Evolutionary conservation across 2,797 vertebrate species (phyloP), one percentile per base, ranked within the genome.

Genomic region (Oceanodroma leucorhoa): DNA sequence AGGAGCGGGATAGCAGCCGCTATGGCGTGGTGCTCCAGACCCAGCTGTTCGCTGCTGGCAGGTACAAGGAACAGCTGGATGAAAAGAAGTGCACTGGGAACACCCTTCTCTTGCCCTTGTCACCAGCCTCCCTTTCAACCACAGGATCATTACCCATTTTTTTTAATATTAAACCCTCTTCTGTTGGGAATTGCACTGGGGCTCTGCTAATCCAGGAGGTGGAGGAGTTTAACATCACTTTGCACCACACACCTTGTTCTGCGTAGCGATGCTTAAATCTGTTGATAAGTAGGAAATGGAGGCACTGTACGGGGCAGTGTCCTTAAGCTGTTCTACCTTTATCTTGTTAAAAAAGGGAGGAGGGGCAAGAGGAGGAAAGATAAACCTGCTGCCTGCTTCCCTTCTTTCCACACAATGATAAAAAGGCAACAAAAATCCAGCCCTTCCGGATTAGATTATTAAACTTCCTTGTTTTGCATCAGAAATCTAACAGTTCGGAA

Each of bases 261-360:
- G 32, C 19, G 2, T 16, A 26, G 45, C 0, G 0, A 2, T 51
- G 22, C 41, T 62, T 58, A 17, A 51, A 40, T 48, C 30, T 64
- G 13, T 46, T 66, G 24, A 10, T 29, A 40, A 8, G 17, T 38
- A 64, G 26, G 40, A 58, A 46, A 23, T 36, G 21, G 40, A 22
- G 77, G 15, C 53, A 73, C 9, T 16, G 15, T 45, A 13, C 0
- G 0, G 16, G 46, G 16, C 57, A 41, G 26, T 40, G 26, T 75
- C 38, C 61, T 86, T 34, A 17, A 48, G 15, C 11, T 71, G 4
- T 55, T 90, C 32, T 34, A 21, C 20, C 14, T 72, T 75, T 66
- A 40, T 10, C n/a, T 10, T 51, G 9, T 66, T 70, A 23, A 70
- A 23, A 90, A 83, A 18, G 10, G 8, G 23, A 43, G 54, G 32